Evolutionary conservation across 35 echinoderm and acorn worm genomes (phyloP).

Genomic region (Lytechinus variegatus): DNA sequence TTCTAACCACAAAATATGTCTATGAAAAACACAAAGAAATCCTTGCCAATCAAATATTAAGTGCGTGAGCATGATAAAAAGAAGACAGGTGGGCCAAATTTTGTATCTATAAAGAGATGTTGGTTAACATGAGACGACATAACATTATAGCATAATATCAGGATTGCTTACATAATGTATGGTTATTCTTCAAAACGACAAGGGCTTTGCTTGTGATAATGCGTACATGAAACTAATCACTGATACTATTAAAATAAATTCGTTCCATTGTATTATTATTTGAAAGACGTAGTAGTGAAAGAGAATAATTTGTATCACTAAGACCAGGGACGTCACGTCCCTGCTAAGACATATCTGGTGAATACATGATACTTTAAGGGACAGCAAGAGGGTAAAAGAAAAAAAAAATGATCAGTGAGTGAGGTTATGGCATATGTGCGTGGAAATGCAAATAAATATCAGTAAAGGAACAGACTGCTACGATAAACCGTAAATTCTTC

Average conservation of each 20-base stretch:
- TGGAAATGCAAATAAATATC: too few species aligned
- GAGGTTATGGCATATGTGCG: too few species aligned
- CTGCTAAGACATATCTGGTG: too few species aligned
- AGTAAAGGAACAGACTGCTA: too few species aligned
- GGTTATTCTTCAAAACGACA: neutral
- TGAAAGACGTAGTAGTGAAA: too few species aligned
- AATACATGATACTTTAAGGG: too few species aligned
- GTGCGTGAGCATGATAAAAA: neutral
- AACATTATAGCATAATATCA: neutral
- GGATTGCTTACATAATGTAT: neutral
- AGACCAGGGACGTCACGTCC: too few species aligned
- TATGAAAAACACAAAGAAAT: too few species aligned
- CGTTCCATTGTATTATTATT: neutral
- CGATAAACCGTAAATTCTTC: too few species aligned
- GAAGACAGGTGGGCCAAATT: neutral
- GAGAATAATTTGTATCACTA: too few species aligned
- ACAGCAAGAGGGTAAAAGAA: too few species aligned
- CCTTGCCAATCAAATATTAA: neutral
- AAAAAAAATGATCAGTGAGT: too few species aligned
- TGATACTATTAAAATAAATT: neutral
- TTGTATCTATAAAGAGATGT: neutral
- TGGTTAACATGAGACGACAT: neutral
- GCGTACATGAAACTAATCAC: neutral
- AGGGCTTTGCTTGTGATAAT: neutral
- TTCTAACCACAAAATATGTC: neutral